These are phyloP conservation scores for Epirrita christyi DNA, from an alignment of 2,888 invertebrate genomes.

Conservation along the genomic window DNA sequence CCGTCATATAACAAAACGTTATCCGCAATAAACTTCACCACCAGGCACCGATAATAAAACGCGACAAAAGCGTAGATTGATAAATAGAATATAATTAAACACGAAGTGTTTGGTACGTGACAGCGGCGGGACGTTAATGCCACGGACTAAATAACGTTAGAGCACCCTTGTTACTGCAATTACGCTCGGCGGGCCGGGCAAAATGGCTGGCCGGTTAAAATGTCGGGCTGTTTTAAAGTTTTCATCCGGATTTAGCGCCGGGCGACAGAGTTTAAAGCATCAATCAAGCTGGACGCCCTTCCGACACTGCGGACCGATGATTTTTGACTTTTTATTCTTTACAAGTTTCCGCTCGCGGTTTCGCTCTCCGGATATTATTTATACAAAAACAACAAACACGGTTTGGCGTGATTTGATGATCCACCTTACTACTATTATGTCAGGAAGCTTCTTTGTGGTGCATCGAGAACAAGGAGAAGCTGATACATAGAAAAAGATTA, in stretches of 20 bases:
- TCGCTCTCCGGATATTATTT: no score
- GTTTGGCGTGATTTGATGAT: no score
- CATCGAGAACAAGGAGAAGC: no score
- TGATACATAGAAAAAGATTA: no score
- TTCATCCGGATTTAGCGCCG: slow-evolving; percentile 62
- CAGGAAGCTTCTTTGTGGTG: no score
- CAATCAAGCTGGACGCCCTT: slow-evolving; percentile 57
- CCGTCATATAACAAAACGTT: not conserved
- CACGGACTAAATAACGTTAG: slow-evolving; percentile 78
- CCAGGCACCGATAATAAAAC: slow-evolving; percentile 39
- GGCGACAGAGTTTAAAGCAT: slow-evolving; percentile 66
- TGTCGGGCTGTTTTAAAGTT: slow-evolving; percentile 67
- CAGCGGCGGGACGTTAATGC: slow-evolving; percentile 72
- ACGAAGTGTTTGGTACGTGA: slow-evolving; percentile 65
- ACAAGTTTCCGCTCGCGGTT: slow-evolving; percentile 40
- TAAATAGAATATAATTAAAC: slow-evolving; percentile 74
- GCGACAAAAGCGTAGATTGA: slow-evolving; percentile 57
- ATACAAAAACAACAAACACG: no score
- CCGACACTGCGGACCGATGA: slow-evolving; percentile 46
- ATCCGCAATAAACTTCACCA: slow-evolving; percentile 9
- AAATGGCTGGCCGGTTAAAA: slow-evolving; percentile 62
- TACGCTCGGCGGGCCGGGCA: slow-evolving; percentile 57
- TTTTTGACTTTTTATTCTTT: slow-evolving; percentile 50
- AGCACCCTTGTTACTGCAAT: slow-evolving; percentile 81
- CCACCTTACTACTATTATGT: no score